These are phyloP conservation scores for Anoplopoma fimbria DNA, from an alignment of 2,113 vertebrate genomes.

Conservation along the genomic window DNA sequence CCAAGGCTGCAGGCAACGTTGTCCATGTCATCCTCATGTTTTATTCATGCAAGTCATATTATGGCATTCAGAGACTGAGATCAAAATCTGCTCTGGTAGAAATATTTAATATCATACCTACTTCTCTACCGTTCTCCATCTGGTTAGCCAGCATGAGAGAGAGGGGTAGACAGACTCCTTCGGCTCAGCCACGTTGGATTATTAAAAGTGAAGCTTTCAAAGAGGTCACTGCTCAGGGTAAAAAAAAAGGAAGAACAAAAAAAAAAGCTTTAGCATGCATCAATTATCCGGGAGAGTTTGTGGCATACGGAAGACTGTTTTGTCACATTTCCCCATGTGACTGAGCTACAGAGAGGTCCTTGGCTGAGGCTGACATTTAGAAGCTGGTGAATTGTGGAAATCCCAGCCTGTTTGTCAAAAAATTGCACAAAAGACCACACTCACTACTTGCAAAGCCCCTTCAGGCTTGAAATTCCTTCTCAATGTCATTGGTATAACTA, in stretches of 20 bases:
- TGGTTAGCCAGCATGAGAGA: slow-evolving; percentile 73
- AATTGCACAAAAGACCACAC: slow-evolving; percentile 71
- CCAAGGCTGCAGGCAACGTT: slow-evolving; percentile 75
- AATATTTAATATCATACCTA: slow-evolving; percentile 83
- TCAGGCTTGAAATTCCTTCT: slow-evolving; percentile 73
- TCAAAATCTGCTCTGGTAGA: slow-evolving; percentile 81
- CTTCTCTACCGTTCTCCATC: too few species aligned
- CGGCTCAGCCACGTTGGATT: slow-evolving; percentile 78
- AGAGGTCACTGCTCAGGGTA: slow-evolving; percentile 76
- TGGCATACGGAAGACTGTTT: slow-evolving; percentile 71
- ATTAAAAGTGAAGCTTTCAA: slow-evolving; percentile 82
- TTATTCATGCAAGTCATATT: slow-evolving; percentile 80
- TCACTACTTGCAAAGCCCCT: slow-evolving; percentile 66
- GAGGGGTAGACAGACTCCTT: slow-evolving; percentile 60
- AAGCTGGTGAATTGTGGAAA: slow-evolving; percentile 79
- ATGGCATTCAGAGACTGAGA: slow-evolving; percentile 77
- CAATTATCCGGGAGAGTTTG: slow-evolving; percentile 81
- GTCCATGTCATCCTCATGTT: slow-evolving; percentile 79
- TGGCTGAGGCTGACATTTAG: slow-evolving; percentile 81
- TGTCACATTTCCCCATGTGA: slow-evolving; percentile 78
- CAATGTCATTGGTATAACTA: slow-evolving; percentile 74
- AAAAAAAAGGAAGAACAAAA: slow-evolving; percentile 10
- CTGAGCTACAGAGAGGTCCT: slow-evolving; percentile 69
- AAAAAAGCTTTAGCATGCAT: slow-evolving; percentile 72
- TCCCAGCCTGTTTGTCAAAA: slow-evolving; percentile 72